phyloP scores from a whole-genome alignment of 1,140 invertebrate genomes.

The Drosophila tropicalis region DNA sequence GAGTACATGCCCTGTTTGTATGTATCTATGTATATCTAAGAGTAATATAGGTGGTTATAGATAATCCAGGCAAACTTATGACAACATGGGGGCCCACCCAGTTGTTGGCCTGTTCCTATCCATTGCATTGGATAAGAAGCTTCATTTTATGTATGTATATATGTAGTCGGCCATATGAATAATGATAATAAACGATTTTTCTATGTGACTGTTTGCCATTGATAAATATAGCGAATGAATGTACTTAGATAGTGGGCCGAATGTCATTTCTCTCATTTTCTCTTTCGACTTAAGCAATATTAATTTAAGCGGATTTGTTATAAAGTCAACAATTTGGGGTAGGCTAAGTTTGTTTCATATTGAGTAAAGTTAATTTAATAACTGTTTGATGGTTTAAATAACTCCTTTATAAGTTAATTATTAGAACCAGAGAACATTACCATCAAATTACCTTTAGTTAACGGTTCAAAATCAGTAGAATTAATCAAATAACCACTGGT shows the following conservation, averaged over 20 bases:
- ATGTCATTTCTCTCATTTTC: conserved; percentile 4
- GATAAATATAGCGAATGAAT: conserved; percentile 57
- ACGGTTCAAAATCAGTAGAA: too few species aligned
- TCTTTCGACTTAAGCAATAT: conserved; percentile 10
- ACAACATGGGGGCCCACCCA: background rate
- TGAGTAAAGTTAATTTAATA: too few species aligned
- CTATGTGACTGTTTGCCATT: conserved; percentile 26
- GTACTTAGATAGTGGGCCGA: conserved; percentile 25
- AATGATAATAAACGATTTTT: conserved; percentile 56
- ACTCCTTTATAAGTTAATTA: too few species aligned
- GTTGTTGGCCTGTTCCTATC: conserved; percentile 12
- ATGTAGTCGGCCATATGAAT: conserved; percentile 35
- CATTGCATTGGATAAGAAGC: conserved; percentile 35
- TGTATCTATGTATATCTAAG: conserved; percentile 17
- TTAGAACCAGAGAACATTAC: too few species aligned
- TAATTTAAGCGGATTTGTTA: conserved; percentile 44
- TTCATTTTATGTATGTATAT: conserved; percentile 36
- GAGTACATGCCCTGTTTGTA: conserved; percentile 9
- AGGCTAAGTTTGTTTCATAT: too few species aligned
- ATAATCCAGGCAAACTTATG: conserved; percentile 6
- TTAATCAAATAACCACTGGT: background rate
- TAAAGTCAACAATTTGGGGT: background rate
- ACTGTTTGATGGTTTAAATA: too few species aligned
- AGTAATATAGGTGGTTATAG: conserved; percentile 1
- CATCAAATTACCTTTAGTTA: too few species aligned